Conservation (phyloP, 1,140 invertebrate species). For the Oryctes rhinoceros region DNA sequence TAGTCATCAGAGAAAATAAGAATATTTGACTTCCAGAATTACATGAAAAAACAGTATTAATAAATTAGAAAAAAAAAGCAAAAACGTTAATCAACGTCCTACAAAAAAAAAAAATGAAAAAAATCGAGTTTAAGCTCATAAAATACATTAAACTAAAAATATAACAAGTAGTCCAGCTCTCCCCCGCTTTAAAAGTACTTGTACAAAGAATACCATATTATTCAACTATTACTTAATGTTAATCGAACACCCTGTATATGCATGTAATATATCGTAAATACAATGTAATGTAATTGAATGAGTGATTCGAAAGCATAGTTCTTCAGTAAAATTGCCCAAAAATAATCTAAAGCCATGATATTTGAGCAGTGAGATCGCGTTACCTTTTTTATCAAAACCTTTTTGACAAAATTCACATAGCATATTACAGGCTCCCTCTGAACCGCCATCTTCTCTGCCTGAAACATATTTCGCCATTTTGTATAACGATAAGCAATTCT, state of each 20-base stretch:
- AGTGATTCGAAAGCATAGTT: not conserved
- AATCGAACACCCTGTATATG: not conserved
- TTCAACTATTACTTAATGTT: too few species aligned
- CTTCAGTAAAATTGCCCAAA: constrained; percentile 1
- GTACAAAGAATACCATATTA: too few species aligned
- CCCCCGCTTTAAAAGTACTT: too few species aligned
- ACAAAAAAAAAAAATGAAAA: too few species aligned
- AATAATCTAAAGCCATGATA: constrained; percentile 55
- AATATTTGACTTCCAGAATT: too few species aligned
- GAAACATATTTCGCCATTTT: constrained; percentile 63
- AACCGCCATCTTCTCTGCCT: constrained; percentile 72
- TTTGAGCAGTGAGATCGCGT: not conserved
- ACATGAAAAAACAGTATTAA: too few species aligned
- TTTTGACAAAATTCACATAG: constrained; percentile 73
- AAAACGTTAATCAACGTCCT: too few species aligned
- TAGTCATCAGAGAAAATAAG: too few species aligned
- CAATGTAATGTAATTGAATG: not conserved
- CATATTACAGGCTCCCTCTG: constrained; percentile 71
- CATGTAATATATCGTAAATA: not conserved
- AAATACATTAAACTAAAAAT: too few species aligned
- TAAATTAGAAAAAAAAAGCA: too few species aligned
- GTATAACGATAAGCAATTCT: not conserved
- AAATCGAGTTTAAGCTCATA: too few species aligned
- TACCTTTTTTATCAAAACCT: constrained; percentile 67
- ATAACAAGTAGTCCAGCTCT: too few species aligned